These are phyloP conservation scores for Calliopum simillimum DNA, from an alignment of 2,888 invertebrate genomes.

Conservation along the genomic window DNA sequence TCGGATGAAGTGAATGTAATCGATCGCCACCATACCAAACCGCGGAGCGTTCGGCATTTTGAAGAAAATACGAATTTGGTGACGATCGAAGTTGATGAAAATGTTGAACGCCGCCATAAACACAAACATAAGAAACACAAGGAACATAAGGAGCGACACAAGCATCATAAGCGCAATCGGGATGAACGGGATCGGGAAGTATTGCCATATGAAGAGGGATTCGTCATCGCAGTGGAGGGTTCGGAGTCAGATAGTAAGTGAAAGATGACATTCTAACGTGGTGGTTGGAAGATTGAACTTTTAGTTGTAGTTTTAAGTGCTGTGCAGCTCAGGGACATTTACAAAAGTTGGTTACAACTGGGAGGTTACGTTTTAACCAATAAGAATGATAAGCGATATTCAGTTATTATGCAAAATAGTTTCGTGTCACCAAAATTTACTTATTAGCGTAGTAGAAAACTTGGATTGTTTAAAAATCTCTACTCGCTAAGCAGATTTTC, in stretches of 20 bases:
- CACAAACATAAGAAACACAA: slow-evolving; percentile 61
- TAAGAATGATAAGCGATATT: slow-evolving; percentile 30
- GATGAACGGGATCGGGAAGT: slow-evolving; percentile 49
- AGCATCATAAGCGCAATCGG: slow-evolving; percentile 60
- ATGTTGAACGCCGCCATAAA: slow-evolving; percentile 49
- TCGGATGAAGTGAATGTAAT: slow-evolving; percentile 42
- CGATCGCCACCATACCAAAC: slow-evolving; percentile 43
- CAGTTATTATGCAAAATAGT: background rate
- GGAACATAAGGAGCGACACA: slow-evolving; percentile 57
- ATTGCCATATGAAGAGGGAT: slow-evolving; percentile 46
- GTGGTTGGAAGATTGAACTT: background rate
- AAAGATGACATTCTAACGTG: background rate
- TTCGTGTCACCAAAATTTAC: background rate
- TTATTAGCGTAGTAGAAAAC: too few relatives aligned
- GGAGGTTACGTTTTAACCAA: slow-evolving; percentile 17
- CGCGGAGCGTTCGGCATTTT: slow-evolving; percentile 33
- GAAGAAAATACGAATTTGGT: slow-evolving; percentile 31
- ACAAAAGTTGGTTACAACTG: slow-evolving; percentile 11
- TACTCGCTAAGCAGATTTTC: too few relatives aligned
- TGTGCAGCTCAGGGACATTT: slow-evolving; percentile 41
- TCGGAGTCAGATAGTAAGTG: slow-evolving; percentile 68
- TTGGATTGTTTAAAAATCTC: too few relatives aligned
- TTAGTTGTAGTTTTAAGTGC: slow-evolving; percentile 13
- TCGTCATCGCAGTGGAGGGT: slow-evolving; percentile 61
- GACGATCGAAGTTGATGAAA: slow-evolving; percentile 32